Conservation (phyloP, 1,140 invertebrate species). For the Macrostomum lignano region DNA sequence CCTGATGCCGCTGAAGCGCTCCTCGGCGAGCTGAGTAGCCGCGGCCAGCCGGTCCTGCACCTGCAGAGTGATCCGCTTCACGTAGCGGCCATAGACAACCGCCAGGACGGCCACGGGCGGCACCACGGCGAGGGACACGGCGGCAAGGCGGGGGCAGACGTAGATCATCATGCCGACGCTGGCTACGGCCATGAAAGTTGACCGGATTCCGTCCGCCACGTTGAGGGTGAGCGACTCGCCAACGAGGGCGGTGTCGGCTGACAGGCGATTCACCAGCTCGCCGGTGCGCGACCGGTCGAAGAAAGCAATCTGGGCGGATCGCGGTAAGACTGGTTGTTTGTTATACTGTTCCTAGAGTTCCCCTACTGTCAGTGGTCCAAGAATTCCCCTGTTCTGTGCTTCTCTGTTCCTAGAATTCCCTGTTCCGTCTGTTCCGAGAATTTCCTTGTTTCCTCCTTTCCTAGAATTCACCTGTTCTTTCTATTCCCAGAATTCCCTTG, state of each 20-base stretch:
- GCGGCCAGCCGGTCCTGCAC: slow-evolving; percentile 54
- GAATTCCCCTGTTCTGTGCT: too few relatives aligned
- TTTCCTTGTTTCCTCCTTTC: too few relatives aligned
- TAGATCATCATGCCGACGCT: slow-evolving; percentile 84
- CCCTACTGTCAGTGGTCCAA: too few relatives aligned
- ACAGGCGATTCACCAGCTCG: slow-evolving; percentile 67
- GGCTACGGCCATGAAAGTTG: slow-evolving; percentile 47
- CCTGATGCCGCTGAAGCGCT: slow-evolving; percentile 63
- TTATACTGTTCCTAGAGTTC: too few relatives aligned
- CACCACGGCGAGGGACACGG: slow-evolving; percentile 54
- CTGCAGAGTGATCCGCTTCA: slow-evolving; percentile 49
- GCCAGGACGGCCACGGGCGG: slow-evolving; percentile 56
- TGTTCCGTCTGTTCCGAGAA: too few relatives aligned
- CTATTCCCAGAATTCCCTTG: too few relatives aligned
- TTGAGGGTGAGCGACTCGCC: slow-evolving; percentile 69
- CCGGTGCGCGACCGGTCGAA: slow-evolving; percentile 73
- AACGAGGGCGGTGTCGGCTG: slow-evolving; percentile 59
- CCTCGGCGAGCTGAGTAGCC: slow-evolving; percentile 58
- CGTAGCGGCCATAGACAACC: slow-evolving; percentile 55
- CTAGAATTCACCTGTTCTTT: too few relatives aligned
- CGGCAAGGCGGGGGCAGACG: slow-evolving; percentile 54
- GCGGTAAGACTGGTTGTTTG: too few relatives aligned
- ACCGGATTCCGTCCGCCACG: slow-evolving; percentile 65
- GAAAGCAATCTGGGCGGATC: slow-evolving; percentile 63
- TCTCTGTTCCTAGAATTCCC: too few relatives aligned